phyloP scores from a whole-genome alignment of 2,113 vertebrate genomes.

The Rhegmatorhina hoffmannsi region DNA sequence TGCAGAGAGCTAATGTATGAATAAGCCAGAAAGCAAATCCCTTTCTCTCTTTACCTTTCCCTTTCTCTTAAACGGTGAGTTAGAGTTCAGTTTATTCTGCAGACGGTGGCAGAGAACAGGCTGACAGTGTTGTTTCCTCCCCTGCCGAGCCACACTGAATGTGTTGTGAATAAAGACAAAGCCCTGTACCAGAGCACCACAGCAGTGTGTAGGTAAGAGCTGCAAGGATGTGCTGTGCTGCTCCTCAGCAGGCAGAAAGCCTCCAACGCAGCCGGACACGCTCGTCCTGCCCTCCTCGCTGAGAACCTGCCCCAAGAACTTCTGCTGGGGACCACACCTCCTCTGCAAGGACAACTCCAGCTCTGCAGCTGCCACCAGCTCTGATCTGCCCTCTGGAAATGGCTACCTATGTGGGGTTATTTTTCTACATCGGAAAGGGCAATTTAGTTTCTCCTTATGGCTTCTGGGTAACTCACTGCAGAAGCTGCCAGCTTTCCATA shows the following conservation, averaged over 20 bases:
- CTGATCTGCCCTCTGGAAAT: background rate
- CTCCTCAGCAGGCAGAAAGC: constrained; percentile 47
- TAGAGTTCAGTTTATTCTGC: constrained; percentile 66
- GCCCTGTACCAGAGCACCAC: constrained; percentile 62
- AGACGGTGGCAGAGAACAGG: constrained; percentile 59
- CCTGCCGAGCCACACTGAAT: constrained; percentile 74
- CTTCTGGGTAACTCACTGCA: background rate
- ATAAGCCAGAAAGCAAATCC: constrained; percentile 58
- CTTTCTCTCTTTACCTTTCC: constrained; percentile 28
- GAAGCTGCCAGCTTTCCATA: background rate
- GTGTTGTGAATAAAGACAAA: constrained; percentile 81
- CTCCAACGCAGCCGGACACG: background rate
- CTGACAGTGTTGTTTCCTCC: constrained; percentile 69
- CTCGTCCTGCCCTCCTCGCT: background rate
- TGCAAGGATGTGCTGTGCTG: constrained; percentile 65
- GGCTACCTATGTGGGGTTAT: background rate
- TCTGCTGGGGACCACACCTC: background rate
- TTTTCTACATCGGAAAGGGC: background rate
- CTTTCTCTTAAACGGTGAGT: constrained; percentile 51
- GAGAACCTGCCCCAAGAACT: constrained; percentile 8
- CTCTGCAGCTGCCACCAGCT: background rate
- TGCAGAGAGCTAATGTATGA: constrained; percentile 66
- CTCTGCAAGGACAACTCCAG: background rate
- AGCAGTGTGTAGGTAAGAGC: constrained; percentile 60
- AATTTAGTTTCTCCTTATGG: background rate